Evolutionary conservation across 2,797 vertebrate species (phyloP).

Genomic region (Ispidina lecontei): DNA sequence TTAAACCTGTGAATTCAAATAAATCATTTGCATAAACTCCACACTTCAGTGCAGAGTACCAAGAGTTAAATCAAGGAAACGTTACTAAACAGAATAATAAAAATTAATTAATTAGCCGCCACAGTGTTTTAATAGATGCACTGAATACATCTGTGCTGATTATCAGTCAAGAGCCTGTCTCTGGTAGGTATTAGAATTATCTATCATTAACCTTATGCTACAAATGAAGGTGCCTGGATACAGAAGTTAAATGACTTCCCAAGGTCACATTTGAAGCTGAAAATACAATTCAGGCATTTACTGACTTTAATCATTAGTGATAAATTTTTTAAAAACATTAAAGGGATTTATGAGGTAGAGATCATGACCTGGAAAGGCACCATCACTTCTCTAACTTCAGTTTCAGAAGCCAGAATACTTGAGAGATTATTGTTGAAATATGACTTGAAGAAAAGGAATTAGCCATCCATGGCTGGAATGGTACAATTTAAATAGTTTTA

Average conservation of each 20-base stretch:
- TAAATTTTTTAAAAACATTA: not conserved
- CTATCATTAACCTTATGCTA: slow-evolving; percentile 1
- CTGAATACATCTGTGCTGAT: not conserved
- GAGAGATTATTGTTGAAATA: not conserved
- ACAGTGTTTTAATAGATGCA: not conserved
- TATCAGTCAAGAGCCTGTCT: slow-evolving; percentile 1
- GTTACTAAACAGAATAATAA: not conserved
- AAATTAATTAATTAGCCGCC: not conserved
- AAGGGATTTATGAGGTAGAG: not conserved
- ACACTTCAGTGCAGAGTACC: not conserved
- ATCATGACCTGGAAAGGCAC: not conserved
- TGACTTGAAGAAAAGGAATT: not conserved
- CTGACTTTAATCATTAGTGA: not conserved
- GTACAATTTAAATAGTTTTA: not conserved
- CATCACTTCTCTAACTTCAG: not conserved
- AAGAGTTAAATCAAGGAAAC: not conserved
- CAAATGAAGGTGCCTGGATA: not conserved
- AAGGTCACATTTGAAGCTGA: not conserved
- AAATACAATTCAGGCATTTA: not conserved
- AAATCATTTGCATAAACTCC: no score
- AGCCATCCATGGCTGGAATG: not conserved
- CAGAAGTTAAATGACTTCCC: not conserved
- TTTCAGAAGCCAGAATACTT: not conserved
- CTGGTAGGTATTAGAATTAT: slow-evolving; percentile 7
- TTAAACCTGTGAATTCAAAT: no score